Evolutionary conservation across 2,113 vertebrate species (phyloP).

Genomic region (Todiramphus chloris): DNA sequence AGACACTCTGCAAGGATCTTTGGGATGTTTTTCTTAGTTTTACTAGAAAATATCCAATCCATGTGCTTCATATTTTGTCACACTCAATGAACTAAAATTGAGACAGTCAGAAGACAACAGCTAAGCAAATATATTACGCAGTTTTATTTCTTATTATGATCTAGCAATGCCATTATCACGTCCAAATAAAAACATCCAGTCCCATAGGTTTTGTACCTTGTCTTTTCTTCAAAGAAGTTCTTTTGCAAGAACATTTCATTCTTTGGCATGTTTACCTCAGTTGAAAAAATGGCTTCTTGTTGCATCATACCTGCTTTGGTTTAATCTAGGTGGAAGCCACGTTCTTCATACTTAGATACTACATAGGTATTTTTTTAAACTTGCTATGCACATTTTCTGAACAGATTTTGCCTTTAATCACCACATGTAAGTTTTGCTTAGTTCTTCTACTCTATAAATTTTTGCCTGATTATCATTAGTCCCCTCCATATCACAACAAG

Average conservation of each 20-base stretch:
- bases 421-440: not conserved
- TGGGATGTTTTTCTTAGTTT: fast-evolving
- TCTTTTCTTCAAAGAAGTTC: not conserved
- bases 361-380: not conserved
- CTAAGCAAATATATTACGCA: not conserved
- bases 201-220: fast-evolving
- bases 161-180: not conserved
- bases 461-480: not conserved
- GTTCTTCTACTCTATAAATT: not conserved
- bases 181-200: not conserved
- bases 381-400: not conserved
- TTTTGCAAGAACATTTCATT: not conserved
- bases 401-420: not conserved
- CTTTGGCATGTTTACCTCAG: fast-evolving
- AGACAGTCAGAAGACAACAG: not conserved
- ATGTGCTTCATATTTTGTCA: not conserved
- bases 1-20: not conserved
- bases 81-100: fast-evolving
- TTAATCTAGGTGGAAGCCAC: not conserved
- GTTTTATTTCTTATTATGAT: not conserved
- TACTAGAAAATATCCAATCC: not conserved
- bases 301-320: not conserved
- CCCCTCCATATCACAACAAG: not conserved
- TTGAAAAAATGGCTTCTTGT: not conserved
- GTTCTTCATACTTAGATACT: not conserved